Evolutionary conservation across 1,140 invertebrate genomes (phyloP).

Genomic region (Drosophila murphyi): DNA sequence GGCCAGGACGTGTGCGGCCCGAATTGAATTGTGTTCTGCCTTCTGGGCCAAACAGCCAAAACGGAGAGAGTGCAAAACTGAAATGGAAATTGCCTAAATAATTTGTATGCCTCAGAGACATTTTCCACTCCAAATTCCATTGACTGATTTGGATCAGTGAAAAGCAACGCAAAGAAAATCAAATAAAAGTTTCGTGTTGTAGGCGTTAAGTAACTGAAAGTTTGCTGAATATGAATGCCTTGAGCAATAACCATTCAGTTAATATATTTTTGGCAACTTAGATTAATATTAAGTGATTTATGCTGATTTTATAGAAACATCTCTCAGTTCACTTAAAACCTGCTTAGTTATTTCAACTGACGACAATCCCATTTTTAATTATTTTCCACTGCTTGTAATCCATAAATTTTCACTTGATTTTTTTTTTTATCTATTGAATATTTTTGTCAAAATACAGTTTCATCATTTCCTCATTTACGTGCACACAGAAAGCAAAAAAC

Average conservation of each 20-base stretch:
- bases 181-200: not conserved
- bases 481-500: constrained; percentile 30
- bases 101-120: constrained; percentile 71
- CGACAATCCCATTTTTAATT: not conserved
- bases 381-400: not conserved
- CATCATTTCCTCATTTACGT: constrained; percentile 34
- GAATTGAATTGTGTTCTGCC: constrained; percentile 64
- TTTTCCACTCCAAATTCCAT: constrained; percentile 17
- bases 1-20: constrained; percentile 9
- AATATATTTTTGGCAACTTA: too few species aligned
- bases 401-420: constrained; percentile 3
- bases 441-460: constrained; percentile 4
- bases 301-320: not conserved
- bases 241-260: too few species aligned
- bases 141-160: constrained; percentile 40
- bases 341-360: not conserved
- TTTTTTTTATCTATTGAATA: constrained; percentile 5
- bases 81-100: constrained; percentile 74
- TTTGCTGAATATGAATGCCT: not conserved
- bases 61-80: constrained; percentile 25
- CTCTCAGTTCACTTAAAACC: not conserved
- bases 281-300: not conserved
- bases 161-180: constrained; percentile 8
- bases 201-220: not conserved
- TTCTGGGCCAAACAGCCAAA: constrained; percentile 2